Percentiles rank a stretch among this genome's conserved stretches.
phyloP scores from a whole-genome alignment of 2,113 vertebrate genomes.

The Tetrax tetrax region DNA sequence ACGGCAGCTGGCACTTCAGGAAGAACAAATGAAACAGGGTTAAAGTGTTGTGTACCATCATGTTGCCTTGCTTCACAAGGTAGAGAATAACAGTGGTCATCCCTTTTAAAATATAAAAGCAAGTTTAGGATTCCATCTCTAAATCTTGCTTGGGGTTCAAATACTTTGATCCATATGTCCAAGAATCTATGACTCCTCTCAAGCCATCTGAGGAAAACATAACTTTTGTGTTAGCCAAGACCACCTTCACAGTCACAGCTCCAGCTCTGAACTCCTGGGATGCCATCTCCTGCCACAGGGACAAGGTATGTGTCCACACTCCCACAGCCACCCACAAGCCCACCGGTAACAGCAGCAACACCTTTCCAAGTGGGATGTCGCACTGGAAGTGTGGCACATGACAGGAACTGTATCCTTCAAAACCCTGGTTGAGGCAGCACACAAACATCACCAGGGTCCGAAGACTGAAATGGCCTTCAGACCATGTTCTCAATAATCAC shows the following conservation, averaged over 20 bases:
- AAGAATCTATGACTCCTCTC: not conserved
- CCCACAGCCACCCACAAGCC: not conserved
- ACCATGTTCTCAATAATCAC: not conserved
- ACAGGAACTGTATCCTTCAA: rapidly evolving
- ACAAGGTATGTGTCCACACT: rapidly evolving
- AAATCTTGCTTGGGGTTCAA: not conserved
- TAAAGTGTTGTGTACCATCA: not conserved
- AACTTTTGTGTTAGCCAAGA: not conserved
- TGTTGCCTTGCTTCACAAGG: not conserved
- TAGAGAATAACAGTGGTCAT: not conserved
- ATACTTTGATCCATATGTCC: not conserved
- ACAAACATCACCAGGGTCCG: rapidly evolving
- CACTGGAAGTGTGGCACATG: rapidly evolving
- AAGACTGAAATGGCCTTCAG: too few relatives aligned
- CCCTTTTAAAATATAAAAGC: not conserved
- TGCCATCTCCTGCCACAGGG: not conserved
- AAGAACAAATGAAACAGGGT: not conserved
- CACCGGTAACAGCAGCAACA: not conserved
- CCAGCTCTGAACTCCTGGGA: not conserved
- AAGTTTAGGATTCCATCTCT: not conserved
- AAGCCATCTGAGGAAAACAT: not conserved
- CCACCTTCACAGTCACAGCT: not conserved
- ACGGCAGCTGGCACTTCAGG: not conserved
- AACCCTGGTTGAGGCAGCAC: not conserved
- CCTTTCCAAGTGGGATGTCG: not conserved